Evolutionary conservation across 1,140 invertebrate species (phyloP), one percentile per base, ranked within the genome.

Genomic region (Charaxes varanes): DNA sequence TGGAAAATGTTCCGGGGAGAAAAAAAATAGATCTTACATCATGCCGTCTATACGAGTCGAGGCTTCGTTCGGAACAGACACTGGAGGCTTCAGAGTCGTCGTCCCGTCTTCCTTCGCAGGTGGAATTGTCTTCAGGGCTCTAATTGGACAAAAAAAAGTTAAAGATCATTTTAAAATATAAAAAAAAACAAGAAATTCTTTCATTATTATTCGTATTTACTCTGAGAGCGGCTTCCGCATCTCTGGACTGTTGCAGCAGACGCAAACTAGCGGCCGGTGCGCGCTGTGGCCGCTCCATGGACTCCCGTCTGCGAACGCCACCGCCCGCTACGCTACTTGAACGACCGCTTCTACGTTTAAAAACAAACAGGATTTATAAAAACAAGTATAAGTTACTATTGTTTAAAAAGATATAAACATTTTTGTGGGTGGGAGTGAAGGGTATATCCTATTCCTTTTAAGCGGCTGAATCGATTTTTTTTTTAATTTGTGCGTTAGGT

Each of bases 81-180:
- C 95, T 97, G 18, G 96, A 98, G 2, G 95, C 96, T 74, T 98
- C 97, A 27, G 95, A 97, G 19, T 94, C 94, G 36, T 95, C 93
- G 62, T 95, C 93, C 0, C 89, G 84, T 2, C 70, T 36, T 27
- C 84, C 72, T 21, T 88, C 86, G 22, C 63, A 74, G 10, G 56
- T 31, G 0, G 72, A 77, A 24, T 51, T 71, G 50, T 82, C 78
- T 37, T 85, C 83, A 0, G 83, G 83, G 52, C 83, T 85, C 83
- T 85, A 55, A 2, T 24, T 3, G 2, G 3, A 13, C n/a, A 32
- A 31, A 21, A 44, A n/a, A n/a, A n/a, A n/a, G n/a, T n/a, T n/a
- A n/a, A n/a, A n/a, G n/a, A n/a, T n/a, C n/a, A n/a, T n/a, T n/a
- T n/a, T n/a, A n/a, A n/a, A n/a, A n/a, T n/a, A n/a, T n/a, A n/a